Evolutionary conservation across 2,113 vertebrate genomes (phyloP), one percentile per base, ranked within the genome.

Genomic region (Amazona vittata): DNA sequence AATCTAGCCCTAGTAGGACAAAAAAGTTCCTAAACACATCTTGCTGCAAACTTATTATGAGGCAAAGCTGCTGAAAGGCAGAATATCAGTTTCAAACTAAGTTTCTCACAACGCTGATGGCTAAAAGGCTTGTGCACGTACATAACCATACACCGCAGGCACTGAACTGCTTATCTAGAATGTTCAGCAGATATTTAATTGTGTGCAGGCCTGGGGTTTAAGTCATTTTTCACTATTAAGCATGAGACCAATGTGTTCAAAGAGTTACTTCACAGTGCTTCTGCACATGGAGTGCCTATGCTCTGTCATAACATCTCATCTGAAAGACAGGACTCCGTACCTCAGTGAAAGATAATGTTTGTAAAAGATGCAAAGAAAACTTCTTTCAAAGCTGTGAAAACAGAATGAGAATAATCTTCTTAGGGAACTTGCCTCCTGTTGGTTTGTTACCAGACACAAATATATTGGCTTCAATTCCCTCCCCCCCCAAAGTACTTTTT

Each of bases 371-470:
- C 63, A 78, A 82, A 55, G 91, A 90, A 88, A 96, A 85, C 68
- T 75, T 84, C 92, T 50, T 95, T 94, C 91, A 94, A 95, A 79
- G 29, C 76, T 50, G 4, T 82, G 63, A 94, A 90, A 95, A 97
- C 63, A 78, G 26, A 52, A 64, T 11, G 78, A 94, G 95, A 83
- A 59, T 28, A 69, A 64, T 31, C 67, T 85, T 85, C 90, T 33
- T 18, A 44, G 95, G 90, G 88, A 94, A 65, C 39, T 55, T 80
- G 53, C 60, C 93, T 97, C 96, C 97, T 94, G 83, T 69, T 86
- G 81, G 64, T 83, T 73, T 73, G 62, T 71, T 12, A 52, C 73
- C 57, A 92, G 37, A 78, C 49, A 75, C 29, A 57, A 89, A 73
- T 60, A 41, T 53, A 74, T 74, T 89, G 67, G 13, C 74, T 84